phyloP scores from a whole-genome alignment of 2,113 vertebrate genomes.

The Ovibos moschatus region DNA sequence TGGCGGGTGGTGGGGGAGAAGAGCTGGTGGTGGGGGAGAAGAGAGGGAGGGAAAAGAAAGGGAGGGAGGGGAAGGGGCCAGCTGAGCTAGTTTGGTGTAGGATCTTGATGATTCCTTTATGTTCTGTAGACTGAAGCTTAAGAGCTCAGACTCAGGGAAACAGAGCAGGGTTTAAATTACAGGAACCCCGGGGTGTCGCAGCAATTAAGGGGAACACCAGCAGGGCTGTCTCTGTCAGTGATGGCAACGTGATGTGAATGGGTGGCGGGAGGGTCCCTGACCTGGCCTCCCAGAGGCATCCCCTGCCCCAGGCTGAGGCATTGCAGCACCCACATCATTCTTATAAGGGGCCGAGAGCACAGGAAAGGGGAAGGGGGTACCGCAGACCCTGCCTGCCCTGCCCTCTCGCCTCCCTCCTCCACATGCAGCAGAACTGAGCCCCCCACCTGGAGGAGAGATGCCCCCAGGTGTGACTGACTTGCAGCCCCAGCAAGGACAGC shows the following conservation, averaged over 20 bases:
- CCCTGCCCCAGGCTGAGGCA: not conserved
- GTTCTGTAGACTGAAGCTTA: not conserved
- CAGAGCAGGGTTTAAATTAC: conserved; percentile 10
- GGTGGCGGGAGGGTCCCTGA: not conserved
- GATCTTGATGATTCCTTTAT: not conserved
- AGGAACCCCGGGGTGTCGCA: not conserved
- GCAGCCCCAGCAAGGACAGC: not conserved
- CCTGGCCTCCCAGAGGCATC: not conserved
- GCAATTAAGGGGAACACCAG: not conserved
- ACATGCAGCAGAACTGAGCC: not conserved
- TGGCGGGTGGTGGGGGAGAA: not conserved
- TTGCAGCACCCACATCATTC: not conserved
- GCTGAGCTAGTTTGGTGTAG: not conserved
- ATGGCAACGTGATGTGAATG: not conserved
- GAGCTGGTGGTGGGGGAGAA: not conserved
- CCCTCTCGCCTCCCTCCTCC: not conserved
- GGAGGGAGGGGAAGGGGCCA: not conserved
- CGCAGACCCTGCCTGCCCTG: not conserved
- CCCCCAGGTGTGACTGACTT: not conserved
- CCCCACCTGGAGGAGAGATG: not conserved
- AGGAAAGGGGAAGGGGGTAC: not conserved
- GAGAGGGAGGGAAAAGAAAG: not conserved
- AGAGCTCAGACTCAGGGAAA: conserved; percentile 36
- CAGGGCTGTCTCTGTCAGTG: not conserved
- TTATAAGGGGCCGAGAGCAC: not conserved